Evolutionary conservation across 2,113 vertebrate species (phyloP).

Genomic region (Hydrolagus affinis): DNA sequence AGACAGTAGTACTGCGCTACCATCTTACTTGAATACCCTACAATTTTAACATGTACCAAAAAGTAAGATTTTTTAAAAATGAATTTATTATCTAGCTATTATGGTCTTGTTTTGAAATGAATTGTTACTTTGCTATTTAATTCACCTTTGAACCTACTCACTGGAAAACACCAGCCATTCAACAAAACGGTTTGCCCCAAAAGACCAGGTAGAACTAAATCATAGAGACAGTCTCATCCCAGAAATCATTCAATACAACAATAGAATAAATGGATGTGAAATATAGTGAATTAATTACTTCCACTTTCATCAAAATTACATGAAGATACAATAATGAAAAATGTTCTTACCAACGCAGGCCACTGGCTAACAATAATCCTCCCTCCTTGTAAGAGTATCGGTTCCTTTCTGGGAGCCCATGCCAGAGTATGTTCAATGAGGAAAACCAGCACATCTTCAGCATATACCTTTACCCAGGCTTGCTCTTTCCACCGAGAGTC

Average conservation of each 20-base stretch:
- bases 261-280: not conserved
- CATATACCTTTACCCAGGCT: slow-evolving; percentile 91
- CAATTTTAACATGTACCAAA: not conserved
- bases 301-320: not conserved
- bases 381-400: slow-evolving; percentile 51
- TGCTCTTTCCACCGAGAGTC: slow-evolving; percentile 72
- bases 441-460: slow-evolving; percentile 80
- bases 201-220: no score
- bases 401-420: slow-evolving; percentile 73
- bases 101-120: not conserved
- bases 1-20: no score
- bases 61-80: not conserved
- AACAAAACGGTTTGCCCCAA: not conserved
- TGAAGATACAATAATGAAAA: not conserved
- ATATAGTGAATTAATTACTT: not conserved
- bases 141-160: not conserved
- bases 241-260: not conserved
- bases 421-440: slow-evolving; percentile 81
- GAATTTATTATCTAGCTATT: not conserved
- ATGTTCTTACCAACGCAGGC: slow-evolving; percentile 79
- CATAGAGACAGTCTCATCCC: no score
- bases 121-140: not conserved
- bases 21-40: no score
- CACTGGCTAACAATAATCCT: slow-evolving; percentile 61
- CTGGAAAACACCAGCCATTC: not conserved